These are phyloP conservation scores for Anoplius nigerrimus DNA, from an alignment of 2,888 invertebrate species.

Conservation along the genomic window DNA sequence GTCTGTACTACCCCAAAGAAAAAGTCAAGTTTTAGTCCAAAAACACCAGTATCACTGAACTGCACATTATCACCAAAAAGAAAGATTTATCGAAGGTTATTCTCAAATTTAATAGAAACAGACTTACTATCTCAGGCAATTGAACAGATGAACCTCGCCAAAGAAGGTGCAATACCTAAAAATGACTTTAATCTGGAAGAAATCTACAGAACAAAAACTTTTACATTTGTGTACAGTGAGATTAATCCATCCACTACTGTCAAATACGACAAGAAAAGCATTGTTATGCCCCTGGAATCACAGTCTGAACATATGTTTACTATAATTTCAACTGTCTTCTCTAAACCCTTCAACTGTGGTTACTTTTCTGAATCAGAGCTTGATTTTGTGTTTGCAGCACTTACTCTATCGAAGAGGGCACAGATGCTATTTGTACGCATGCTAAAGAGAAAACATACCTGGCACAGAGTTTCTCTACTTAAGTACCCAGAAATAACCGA, in stretches of 20 bases:
- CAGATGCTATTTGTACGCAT: slow-evolving; percentile 65
- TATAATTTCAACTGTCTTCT: slow-evolving; percentile 59
- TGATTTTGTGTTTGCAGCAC: slow-evolving; percentile 56
- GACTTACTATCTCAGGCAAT: slow-evolving; percentile 42
- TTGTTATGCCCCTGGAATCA: slow-evolving; percentile 50
- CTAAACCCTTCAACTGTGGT: slow-evolving; percentile 65
- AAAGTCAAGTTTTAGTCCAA: neutral
- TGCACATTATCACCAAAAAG: slow-evolving; percentile 14
- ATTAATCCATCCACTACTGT: slow-evolving; percentile 33
- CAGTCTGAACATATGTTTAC: slow-evolving; percentile 56
- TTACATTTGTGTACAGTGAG: slow-evolving; percentile 39
- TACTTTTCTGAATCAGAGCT: slow-evolving; percentile 65
- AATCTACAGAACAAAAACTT: slow-evolving; percentile 53
- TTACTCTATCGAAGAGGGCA: slow-evolving; percentile 54
- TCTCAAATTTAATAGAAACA: neutral
- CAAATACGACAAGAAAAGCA: slow-evolving; percentile 55
- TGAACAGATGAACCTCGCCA: slow-evolving; percentile 61
- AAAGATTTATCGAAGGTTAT: slow-evolving; percentile 15
- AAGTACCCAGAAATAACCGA: slow-evolving; percentile 54
- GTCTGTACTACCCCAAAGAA: slow-evolving; percentile 1
- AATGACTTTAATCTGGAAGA: slow-evolving; percentile 61
- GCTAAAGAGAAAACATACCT: slow-evolving; percentile 59
- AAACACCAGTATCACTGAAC: slow-evolving; percentile 10
- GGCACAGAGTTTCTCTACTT: slow-evolving; percentile 55
- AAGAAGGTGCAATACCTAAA: slow-evolving; percentile 49